Base-by-base conservation (phyloP, 2,797 vertebrate species). In the Protonibea diacanthus region DNA sequence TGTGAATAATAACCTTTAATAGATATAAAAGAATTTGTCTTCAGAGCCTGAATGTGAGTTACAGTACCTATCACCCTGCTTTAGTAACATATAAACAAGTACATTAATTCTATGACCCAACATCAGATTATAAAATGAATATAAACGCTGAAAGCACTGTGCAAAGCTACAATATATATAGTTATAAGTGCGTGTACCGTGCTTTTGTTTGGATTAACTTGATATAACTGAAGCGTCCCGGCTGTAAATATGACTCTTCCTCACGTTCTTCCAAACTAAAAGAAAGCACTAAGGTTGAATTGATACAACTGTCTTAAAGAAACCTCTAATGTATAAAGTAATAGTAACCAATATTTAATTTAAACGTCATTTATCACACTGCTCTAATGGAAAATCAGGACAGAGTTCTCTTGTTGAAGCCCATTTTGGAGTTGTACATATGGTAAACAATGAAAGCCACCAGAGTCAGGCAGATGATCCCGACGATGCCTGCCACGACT, bases 401-500 rank as follows among this genome's bases (percentile, higher is more conserved):
- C 27, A 49, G 3, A 33, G 21, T 14, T n/a, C 20, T 13, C 53
- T 86, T 90, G 1, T 40, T 64, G 12, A 44, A 47, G 6, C 18
- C 45, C 1, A 18, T 13, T 0, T 65, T 89, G 7, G 71, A 58
- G 3, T 45, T 57, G 66, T 71, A 57, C 52, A 56, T 83, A 10
- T 70, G 67, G 76, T 90, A 84, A 44, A 85, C 20, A 0, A 94
- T 70, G 38, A 92, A 76, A 5, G 66, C 88, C 63, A 91, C 49
- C 67, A 92, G 59, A 42, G 55, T 25, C 2, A 94, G 23, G 27
- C 86, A 91, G 64, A 93, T 27, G 2, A 23, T 53, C 5, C 88
- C 92, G 0, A 91, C 10, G 7, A 92, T 45, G n/a, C 82, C 92
- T 0, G 89, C 91, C 14, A 85, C 65, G 0, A 94, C 62, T 1